Conservation (phyloP, 2,113 vertebrate genomes). For the Heterochromis multidens region DNA sequence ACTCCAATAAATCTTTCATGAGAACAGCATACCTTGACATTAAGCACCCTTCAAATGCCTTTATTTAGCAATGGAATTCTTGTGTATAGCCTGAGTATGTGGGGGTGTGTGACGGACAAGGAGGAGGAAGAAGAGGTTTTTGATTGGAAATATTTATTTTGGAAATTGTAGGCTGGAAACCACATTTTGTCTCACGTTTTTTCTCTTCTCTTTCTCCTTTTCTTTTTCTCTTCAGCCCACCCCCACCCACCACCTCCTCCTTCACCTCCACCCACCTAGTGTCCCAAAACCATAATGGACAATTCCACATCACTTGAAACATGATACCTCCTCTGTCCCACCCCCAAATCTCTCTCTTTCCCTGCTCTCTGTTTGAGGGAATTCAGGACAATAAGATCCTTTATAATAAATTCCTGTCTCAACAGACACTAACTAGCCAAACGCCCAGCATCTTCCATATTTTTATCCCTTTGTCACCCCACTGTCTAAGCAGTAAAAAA, state of each 20-base stretch:
- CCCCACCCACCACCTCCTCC: not conserved
- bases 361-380: conserved; percentile 24
- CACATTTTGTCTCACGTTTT: not conserved
- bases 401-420: conserved; percentile 31
- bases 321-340: conserved; percentile 42
- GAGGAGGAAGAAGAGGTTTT: not conserved
- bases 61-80: not conserved
- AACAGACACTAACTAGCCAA: conserved; percentile 4
- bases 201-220: not conserved
- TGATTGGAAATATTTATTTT: conserved; percentile 74
- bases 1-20: too few relatives aligned
- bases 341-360: not conserved
- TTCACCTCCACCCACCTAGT: conserved; percentile 18
- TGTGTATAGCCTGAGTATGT: too few relatives aligned
- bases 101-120: not conserved
- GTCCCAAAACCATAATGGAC: conserved; percentile 70
- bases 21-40: not conserved
- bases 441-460: not conserved
- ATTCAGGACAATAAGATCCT: conserved; percentile 61
- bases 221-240: not conserved
- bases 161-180: conserved; percentile 76
- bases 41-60: not conserved
- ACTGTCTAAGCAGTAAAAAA: not conserved
- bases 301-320: conserved; percentile 67
- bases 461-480: not conserved